Evolutionary conservation across 2,888 invertebrate species (phyloP).

Genomic region (Rambutsinella grinnellia): DNA sequence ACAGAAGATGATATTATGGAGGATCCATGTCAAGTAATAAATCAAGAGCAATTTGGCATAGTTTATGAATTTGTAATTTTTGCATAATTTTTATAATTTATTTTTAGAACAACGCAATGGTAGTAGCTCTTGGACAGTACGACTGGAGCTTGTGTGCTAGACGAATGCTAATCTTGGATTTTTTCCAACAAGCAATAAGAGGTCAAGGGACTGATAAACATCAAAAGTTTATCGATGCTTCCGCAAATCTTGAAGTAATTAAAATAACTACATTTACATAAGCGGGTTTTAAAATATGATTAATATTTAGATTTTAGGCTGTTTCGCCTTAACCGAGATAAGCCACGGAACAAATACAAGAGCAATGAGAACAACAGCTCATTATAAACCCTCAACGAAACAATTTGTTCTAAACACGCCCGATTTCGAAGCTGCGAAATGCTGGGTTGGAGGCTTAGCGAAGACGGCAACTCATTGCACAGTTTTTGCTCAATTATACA

Average conservation of each 20-base stretch:
- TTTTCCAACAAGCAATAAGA: constrained; percentile 68
- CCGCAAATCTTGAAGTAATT: constrained; percentile 61
- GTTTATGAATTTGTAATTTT: neutral
- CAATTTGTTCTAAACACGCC: constrained; percentile 83
- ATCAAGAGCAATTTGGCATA: no score
- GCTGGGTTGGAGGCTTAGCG: constrained; percentile 92
- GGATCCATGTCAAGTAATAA: constrained; percentile 58
- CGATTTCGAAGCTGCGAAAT: constrained; percentile 81
- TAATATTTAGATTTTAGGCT: constrained; percentile 54
- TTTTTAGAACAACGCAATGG: constrained; percentile 43
- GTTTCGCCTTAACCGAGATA: constrained; percentile 80
- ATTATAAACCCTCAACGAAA: constrained; percentile 79
- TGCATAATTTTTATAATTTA: neutral
- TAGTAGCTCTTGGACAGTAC: constrained; percentile 64
- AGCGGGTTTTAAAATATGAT: neutral
- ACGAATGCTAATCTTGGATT: constrained; percentile 66
- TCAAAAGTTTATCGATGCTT: constrained; percentile 67
- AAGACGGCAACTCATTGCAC: constrained; percentile 87
- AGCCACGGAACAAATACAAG: constrained; percentile 92
- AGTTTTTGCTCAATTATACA: constrained; percentile 90
- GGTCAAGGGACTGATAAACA: constrained; percentile 69
- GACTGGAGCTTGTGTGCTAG: constrained; percentile 65
- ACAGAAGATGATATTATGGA: constrained; percentile 67
- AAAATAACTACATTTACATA: neutral
- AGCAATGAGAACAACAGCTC: constrained; percentile 88